phyloP scores from a whole-genome alignment of 2,888 invertebrate genomes.

The Omphaloscelis lunosa region DNA sequence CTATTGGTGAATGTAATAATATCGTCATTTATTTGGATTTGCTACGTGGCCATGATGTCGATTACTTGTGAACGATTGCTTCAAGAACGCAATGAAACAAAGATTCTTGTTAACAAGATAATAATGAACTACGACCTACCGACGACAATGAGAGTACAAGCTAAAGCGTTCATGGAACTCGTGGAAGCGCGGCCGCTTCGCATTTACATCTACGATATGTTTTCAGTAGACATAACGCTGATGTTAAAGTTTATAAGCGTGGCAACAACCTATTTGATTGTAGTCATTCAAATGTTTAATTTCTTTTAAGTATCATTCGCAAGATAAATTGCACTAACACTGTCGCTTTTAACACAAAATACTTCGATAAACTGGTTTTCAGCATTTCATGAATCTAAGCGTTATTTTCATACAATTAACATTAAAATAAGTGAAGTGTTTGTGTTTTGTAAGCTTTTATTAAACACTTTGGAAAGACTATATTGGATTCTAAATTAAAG shows the following conservation, averaged over 20 bases:
- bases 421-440: no score
- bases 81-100: slow-evolving; percentile 73
- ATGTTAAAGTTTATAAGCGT: slow-evolving; percentile 83
- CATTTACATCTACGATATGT: slow-evolving; percentile 80
- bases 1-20: slow-evolving; percentile 68
- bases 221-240: slow-evolving; percentile 80
- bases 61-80: slow-evolving; percentile 76
- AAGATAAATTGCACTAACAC: background rate
- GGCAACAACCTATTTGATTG: slow-evolving; percentile 82
- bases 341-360: no score
- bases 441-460: no score
- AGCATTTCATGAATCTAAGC: no score
- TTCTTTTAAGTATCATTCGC: slow-evolving; percentile 54
- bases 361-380: no score
- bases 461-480: no score
- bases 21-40: slow-evolving; percentile 65
- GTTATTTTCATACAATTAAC: no score
- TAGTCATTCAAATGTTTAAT: slow-evolving; percentile 81
- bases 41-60: slow-evolving; percentile 74
- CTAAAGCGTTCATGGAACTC: slow-evolving; percentile 81
- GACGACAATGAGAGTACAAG: slow-evolving; percentile 76
- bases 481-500: no score
- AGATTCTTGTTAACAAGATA: slow-evolving; percentile 78
- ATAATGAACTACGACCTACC: slow-evolving; percentile 82
- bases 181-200: slow-evolving; percentile 79